Percentiles rank a stretch among this genome's conserved stretches.
These are phyloP conservation scores for Notolabrus celidotus DNA, from an alignment of 2,797 vertebrate species.

Conservation along the genomic window DNA sequence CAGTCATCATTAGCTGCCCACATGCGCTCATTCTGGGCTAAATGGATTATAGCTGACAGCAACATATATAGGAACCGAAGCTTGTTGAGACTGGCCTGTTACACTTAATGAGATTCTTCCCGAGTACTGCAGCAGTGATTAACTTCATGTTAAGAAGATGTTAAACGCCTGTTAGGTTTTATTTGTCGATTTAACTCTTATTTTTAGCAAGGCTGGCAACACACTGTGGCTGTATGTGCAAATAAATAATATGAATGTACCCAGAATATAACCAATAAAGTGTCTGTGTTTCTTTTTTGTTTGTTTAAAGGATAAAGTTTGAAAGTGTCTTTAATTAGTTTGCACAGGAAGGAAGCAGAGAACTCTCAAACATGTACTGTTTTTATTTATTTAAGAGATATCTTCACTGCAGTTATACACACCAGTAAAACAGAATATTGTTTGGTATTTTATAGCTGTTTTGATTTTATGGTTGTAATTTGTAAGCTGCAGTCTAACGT, in stretches of 20 bases:
- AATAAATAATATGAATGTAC: not conserved
- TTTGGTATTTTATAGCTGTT: conserved; percentile 24
- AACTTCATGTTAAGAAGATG: conserved; percentile 50
- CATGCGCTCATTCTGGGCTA: conserved; percentile 34
- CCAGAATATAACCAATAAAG: not conserved
- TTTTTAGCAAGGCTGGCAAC: not conserved
- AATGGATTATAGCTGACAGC: conserved; percentile 61
- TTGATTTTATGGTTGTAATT: conserved; percentile 17
- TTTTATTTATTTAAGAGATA: not conserved
- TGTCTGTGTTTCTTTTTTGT: no score
- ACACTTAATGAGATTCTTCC: conserved; percentile 52
- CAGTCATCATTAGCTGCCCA: conserved; percentile 51
- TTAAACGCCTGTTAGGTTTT: conserved; percentile 41
- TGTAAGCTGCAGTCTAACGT: conserved; percentile 16
- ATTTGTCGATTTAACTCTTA: conserved; percentile 11
- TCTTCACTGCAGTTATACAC: conserved; percentile 2
- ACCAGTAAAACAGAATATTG: conserved; percentile 9
- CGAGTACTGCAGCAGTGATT: conserved; percentile 52
- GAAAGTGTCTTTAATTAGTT: conserved; percentile 5
- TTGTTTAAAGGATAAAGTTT: no score
- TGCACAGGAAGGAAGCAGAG: not conserved
- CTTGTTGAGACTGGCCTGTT: conserved; percentile 46
- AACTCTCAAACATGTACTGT: conserved; percentile 14
- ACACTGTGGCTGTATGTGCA: not conserved
- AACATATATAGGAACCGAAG: conserved; percentile 46